phyloP scores from a whole-genome alignment of 2,113 vertebrate genomes.

The Nibea albiflora region DNA sequence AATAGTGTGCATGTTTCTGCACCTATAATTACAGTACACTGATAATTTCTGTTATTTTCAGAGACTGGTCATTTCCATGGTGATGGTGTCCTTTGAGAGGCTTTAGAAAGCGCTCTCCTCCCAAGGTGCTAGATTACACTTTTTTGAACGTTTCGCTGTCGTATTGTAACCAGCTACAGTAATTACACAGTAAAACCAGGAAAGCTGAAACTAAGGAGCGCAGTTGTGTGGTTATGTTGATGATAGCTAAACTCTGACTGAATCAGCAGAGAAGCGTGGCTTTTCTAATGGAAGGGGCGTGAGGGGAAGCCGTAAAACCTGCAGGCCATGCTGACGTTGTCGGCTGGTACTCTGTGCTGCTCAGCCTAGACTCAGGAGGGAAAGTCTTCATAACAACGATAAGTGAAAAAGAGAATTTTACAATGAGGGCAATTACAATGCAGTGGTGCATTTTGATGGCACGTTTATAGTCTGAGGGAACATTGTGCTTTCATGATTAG shows the following conservation, averaged over 20 bases:
- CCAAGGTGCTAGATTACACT: conserved; percentile 44
- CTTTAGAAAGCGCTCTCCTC: conserved; percentile 41
- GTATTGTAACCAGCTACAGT: conserved; percentile 8
- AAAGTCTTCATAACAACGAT: neutral
- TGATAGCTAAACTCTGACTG: neutral
- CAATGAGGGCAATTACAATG: too few relatives aligned
- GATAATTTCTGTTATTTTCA: conserved; percentile 57
- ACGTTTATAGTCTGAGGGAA: too few relatives aligned
- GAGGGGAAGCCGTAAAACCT: conserved; percentile 1
- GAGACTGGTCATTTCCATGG: conserved; percentile 69
- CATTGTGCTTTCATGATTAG: too few relatives aligned
- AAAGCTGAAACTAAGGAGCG: neutral
- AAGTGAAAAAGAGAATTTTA: neutral
- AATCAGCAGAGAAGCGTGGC: neutral
- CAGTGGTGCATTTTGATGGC: too few relatives aligned
- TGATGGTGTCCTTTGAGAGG: conserved; percentile 62
- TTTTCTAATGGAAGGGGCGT: conserved; percentile 1
- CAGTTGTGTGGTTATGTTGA: neutral
- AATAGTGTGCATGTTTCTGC: conserved; percentile 31
- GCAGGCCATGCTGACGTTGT: neutral
- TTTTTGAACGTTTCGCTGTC: conserved; percentile 24
- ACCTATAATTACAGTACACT: conserved; percentile 52
- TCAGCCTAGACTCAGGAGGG: conserved; percentile 2
- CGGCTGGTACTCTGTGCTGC: neutral
- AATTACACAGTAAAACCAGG: conserved; percentile 23